Evolutionary conservation across 2,113 vertebrate species (phyloP).

Genomic region (Cisticola juncidis): DNA sequence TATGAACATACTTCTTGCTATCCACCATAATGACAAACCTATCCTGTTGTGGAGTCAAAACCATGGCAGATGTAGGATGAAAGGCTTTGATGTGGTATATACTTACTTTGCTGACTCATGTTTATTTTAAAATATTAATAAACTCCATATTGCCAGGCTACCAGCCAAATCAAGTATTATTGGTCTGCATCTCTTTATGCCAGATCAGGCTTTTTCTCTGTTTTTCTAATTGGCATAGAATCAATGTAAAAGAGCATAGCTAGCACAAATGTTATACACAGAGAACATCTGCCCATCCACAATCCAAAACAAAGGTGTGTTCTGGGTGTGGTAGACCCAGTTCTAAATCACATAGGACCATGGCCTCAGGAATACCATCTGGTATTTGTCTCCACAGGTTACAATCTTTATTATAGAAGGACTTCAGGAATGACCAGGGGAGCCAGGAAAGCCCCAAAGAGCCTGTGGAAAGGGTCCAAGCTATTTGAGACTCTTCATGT

Average conservation of each 20-base stretch:
- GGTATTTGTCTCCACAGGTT: background rate
- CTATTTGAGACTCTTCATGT: background rate
- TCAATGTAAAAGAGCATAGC: background rate
- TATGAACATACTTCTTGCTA: background rate
- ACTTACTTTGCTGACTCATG: background rate
- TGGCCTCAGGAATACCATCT: background rate
- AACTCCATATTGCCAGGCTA: background rate
- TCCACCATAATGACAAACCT: background rate
- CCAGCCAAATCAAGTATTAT: background rate
- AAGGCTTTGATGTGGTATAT: background rate
- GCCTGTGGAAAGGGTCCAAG: background rate
- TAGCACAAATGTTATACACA: background rate
- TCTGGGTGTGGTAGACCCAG: background rate
- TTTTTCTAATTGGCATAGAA: background rate
- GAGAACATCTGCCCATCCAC: background rate
- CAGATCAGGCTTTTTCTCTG: background rate
- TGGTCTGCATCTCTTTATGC: background rate
- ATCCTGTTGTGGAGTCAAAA: background rate
- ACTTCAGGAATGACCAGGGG: background rate
- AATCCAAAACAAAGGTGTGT: background rate
- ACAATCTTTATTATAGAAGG: background rate
- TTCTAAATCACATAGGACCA: background rate
- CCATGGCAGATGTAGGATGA: background rate
- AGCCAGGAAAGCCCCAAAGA: background rate
- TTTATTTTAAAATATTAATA: constrained; percentile 34